These are phyloP conservation scores for Euborellia annulipes DNA, from an alignment of 1,140 invertebrate genomes.

Conservation along the genomic window DNA sequence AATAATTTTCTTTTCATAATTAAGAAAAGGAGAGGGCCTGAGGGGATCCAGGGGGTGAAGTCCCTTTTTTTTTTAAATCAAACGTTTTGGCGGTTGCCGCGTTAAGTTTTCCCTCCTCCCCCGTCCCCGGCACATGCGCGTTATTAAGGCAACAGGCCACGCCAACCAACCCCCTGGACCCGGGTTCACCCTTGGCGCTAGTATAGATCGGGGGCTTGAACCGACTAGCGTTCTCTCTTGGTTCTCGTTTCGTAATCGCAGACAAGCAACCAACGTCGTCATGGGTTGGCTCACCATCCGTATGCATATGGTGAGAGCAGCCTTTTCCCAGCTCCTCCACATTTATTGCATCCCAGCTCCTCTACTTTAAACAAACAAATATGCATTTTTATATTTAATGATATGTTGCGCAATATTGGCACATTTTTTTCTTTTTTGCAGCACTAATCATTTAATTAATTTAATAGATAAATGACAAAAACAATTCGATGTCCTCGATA, in stretches of 20 bases:
- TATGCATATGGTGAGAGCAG: conserved; percentile 29
- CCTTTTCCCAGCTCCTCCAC: too few species aligned
- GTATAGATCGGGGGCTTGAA: background rate
- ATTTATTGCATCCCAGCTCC: too few species aligned
- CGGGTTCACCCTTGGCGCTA: background rate
- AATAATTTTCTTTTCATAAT: too few species aligned
- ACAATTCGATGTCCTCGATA: too few species aligned
- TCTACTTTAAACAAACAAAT: too few species aligned
- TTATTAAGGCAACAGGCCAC: background rate
- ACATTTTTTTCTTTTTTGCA: too few species aligned
- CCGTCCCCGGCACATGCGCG: background rate
- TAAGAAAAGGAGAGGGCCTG: too few species aligned
- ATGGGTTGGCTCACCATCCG: conserved; percentile 33
- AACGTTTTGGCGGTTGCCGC: background rate
- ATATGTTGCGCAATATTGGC: too few species aligned
- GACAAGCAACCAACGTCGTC: background rate
- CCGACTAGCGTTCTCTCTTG: background rate
- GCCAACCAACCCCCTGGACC: background rate
- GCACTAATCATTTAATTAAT: too few species aligned
- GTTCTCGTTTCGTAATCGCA: background rate
- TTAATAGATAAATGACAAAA: too few species aligned
- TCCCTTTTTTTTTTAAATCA: background rate
- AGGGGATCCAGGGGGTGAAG: background rate
- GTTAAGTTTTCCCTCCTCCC: background rate
- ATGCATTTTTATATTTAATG: too few species aligned